Percentiles rank a stretch among this genome's conserved stretches.
These are phyloP conservation scores for Notothenia rossii DNA, from an alignment of 2,113 vertebrate genomes.

Conservation along the genomic window DNA sequence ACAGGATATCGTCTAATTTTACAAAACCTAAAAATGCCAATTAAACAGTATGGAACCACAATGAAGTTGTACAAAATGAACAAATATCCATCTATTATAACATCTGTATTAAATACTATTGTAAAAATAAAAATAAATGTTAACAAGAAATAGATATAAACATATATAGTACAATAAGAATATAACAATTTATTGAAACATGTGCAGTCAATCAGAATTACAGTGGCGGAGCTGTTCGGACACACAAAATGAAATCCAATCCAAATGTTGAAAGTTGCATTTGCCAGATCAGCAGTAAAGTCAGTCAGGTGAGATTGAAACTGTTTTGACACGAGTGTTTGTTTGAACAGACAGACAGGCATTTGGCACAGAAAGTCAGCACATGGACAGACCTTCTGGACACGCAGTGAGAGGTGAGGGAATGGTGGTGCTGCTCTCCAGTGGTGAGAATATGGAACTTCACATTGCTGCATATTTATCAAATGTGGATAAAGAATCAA, in stretches of 20 bases:
- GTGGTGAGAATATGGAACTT: constrained; percentile 18
- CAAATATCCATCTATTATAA: too few species aligned
- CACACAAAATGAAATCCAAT: neutral
- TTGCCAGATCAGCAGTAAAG: constrained; percentile 20
- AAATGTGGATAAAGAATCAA: too few species aligned
- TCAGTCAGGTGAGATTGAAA: constrained; percentile 28
- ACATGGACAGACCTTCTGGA: neutral
- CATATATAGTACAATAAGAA: too few species aligned
- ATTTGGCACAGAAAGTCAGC: neutral
- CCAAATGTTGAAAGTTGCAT: neutral
- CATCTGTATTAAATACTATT: too few species aligned
- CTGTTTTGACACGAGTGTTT: constrained; percentile 18
- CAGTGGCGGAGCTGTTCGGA: too few species aligned
- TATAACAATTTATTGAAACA: too few species aligned
- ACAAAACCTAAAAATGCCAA: neutral
- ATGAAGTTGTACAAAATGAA: too few species aligned
- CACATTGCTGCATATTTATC: neutral
- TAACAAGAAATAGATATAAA: too few species aligned
- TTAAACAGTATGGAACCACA: neutral
- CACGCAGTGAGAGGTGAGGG: neutral
- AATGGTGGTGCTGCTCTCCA: constrained; percentile 58
- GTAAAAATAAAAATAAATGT: too few species aligned
- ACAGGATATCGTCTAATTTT: neutral
- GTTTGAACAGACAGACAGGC: constrained; percentile 6
- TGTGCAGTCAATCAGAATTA: too few species aligned